Percentiles rank a stretch among this genome's conserved stretches.
These are phyloP conservation scores for Heliconius aoede DNA, from an alignment of 2,888 invertebrate genomes.

Conservation along the genomic window DNA sequence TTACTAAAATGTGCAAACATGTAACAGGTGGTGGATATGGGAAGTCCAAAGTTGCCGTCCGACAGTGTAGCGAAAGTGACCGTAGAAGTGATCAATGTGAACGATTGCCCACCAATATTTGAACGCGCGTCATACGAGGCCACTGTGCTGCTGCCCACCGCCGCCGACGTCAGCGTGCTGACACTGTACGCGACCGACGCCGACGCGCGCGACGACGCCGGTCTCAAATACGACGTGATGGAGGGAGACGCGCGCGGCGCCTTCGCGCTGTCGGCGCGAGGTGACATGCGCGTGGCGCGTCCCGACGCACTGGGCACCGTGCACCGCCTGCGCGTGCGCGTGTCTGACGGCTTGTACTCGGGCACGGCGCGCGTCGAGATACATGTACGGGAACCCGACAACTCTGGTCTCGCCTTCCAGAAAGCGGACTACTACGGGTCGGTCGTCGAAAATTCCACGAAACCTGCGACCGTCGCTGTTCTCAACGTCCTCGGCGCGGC, in stretches of 20 bases:
- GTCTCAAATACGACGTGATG: constrained; percentile 88
- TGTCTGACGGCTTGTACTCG: constrained; percentile 93
- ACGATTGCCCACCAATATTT: constrained; percentile 95
- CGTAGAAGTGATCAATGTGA: constrained; percentile 91
- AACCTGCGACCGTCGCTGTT: constrained; percentile 90
- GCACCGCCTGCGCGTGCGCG: constrained; percentile 90
- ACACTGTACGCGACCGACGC: constrained; percentile 89
- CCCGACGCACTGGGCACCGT: constrained; percentile 63
- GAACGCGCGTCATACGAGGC: constrained; percentile 87
- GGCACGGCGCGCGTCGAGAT: constrained; percentile 83
- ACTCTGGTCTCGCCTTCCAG: constrained; percentile 91
- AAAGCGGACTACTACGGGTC: constrained; percentile 90
- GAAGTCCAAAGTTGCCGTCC: constrained; percentile 91
- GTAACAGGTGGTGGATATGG: constrained; percentile 88
- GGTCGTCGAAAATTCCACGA: constrained; percentile 93
- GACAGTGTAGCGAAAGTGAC: constrained; percentile 90
- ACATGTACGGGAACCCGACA: constrained; percentile 62
- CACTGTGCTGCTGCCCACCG: constrained; percentile 91
- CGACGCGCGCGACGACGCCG: constrained; percentile 83
- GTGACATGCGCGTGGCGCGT: constrained; percentile 68
- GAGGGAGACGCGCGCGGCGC: constrained; percentile 90
- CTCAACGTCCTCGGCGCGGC: constrained; percentile 94
- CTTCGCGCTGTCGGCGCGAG: constrained; percentile 87
- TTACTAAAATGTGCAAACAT: neutral
- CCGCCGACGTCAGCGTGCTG: constrained; percentile 89